phyloP scores from a whole-genome alignment of 2,797 vertebrate species.

The Chrosomus eos region DNA sequence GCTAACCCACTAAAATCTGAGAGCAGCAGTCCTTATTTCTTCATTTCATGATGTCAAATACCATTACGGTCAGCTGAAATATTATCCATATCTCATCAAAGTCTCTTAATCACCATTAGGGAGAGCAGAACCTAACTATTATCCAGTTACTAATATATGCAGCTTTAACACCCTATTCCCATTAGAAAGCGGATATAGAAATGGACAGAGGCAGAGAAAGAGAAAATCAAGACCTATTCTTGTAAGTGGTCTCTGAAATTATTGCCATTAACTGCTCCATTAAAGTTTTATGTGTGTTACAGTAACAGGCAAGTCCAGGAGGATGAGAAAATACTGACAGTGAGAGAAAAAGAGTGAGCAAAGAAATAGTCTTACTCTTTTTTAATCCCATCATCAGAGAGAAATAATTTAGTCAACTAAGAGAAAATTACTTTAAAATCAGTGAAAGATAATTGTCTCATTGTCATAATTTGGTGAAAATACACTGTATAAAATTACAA shows the following conservation, averaged over 20 bases:
- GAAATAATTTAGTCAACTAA: no score
- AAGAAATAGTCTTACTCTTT: no score
- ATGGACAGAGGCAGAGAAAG: neutral
- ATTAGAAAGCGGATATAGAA: constrained; percentile 14
- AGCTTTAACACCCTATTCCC: constrained; percentile 1
- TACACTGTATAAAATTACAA: no score
- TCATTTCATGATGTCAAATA: constrained; percentile 24
- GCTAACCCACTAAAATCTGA: neutral
- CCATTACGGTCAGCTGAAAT: neutral
- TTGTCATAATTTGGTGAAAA: no score
- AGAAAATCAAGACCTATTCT: constrained; percentile 31
- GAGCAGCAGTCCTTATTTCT: neutral
- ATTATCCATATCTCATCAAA: constrained; percentile 13
- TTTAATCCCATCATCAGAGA: no score
- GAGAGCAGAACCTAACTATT: constrained; percentile 26
- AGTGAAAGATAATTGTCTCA: no score
- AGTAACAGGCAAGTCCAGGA: neutral
- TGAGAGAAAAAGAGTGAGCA: neutral
- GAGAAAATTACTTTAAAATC: no score
- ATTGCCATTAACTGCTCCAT: constrained; percentile 42
- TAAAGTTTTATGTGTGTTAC: constrained; percentile 28
- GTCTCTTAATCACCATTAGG: constrained; percentile 6
- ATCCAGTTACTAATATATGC: constrained; percentile 19
- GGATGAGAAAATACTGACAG: constrained; percentile 24
- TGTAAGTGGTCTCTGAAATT: constrained; percentile 24